These are phyloP conservation scores for Alauda arvensis DNA, from an alignment of 2,797 vertebrate species.

Conservation along the genomic window DNA sequence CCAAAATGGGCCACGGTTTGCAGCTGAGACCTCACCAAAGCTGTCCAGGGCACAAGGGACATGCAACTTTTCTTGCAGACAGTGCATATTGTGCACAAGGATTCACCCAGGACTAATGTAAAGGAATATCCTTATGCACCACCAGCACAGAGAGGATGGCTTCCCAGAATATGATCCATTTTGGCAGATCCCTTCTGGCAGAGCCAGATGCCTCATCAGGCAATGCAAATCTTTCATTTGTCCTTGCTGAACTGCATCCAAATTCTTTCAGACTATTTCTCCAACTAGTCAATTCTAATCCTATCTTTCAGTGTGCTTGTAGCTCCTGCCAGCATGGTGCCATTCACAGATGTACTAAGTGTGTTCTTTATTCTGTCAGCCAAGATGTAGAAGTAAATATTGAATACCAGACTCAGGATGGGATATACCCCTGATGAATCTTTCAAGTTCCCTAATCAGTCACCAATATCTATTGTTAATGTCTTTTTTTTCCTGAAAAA, in stretches of 20 bases:
- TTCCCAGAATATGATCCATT: neutral
- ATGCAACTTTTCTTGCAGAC: neutral
- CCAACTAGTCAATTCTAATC: neutral
- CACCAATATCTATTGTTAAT: neutral
- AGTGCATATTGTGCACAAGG: neutral
- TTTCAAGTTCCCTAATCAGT: neutral
- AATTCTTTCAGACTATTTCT: conserved; percentile 7
- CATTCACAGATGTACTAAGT: neutral
- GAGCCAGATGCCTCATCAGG: neutral
- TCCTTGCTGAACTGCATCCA: conserved; percentile 1
- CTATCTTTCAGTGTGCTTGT: neutral
- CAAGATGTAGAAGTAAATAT: neutral
- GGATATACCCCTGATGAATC: neutral
- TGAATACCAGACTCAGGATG: neutral
- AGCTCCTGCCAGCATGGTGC: neutral
- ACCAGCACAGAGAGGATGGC: neutral
- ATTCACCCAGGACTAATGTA: neutral
- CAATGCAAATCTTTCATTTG: neutral
- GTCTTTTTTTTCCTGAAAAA: neutral
- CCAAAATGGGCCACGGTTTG: neutral
- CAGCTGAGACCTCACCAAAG: neutral
- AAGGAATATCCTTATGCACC: neutral
- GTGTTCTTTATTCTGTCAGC: neutral
- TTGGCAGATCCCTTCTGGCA: conserved; percentile 1
- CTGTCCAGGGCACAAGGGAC: neutral